phyloP scores from a whole-genome alignment of 2,797 vertebrate genomes.

The Choloepus didactylus region DNA sequence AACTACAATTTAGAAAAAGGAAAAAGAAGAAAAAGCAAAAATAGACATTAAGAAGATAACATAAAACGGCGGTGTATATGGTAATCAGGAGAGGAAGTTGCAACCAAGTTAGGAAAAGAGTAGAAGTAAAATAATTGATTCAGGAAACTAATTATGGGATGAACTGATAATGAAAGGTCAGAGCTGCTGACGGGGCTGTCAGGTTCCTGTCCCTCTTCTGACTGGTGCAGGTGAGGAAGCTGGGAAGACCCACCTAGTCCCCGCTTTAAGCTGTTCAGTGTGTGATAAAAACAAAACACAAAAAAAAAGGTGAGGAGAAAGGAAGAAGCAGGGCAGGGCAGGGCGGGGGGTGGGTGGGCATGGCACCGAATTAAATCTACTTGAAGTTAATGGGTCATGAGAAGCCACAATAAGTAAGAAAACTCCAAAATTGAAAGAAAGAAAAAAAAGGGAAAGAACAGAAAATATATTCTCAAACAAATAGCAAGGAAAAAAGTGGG shows the following conservation, averaged over 20 bases:
- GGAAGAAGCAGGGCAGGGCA: not conserved
- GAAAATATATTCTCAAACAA: not conserved
- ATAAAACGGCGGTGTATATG: not conserved
- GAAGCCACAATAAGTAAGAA: not conserved
- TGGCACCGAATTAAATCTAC: not conserved
- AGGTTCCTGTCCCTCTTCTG: not conserved
- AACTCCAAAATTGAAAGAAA: not conserved
- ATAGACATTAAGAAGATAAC: not conserved
- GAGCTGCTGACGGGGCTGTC: accelerated
- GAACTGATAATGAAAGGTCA: not conserved
- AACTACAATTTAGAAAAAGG: not conserved
- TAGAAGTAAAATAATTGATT: not conserved
- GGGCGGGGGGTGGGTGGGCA: too few relatives aligned
- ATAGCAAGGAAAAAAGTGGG: not conserved
- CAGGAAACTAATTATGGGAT: not conserved
- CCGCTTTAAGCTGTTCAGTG: not conserved
- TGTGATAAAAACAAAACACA: not conserved
- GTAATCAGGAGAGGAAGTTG: not conserved
- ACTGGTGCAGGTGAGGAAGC: not conserved
- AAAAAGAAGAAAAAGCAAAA: not conserved
- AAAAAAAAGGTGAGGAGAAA: not conserved
- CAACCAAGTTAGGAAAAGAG: not conserved
- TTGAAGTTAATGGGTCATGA: not conserved
- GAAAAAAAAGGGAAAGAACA: not conserved
- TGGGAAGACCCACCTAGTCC: not conserved